Conservation (phyloP, 2,797 vertebrate species). For the Lacerta viridis region DNA sequence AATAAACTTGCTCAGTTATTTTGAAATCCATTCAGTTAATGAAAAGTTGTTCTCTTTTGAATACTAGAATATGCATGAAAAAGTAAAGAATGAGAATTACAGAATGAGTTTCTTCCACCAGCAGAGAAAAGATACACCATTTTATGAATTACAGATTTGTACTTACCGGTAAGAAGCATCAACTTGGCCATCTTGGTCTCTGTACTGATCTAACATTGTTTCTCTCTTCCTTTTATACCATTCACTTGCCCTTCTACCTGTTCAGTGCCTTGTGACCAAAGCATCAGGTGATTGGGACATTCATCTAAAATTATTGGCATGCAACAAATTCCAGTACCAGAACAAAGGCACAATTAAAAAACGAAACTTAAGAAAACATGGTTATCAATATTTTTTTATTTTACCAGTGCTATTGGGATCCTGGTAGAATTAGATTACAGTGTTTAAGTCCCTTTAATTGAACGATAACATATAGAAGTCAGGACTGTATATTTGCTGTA, state of each 20-base stretch:
- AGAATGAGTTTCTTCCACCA: rapidly evolving
- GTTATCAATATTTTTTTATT: conserved; percentile 11
- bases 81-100: background rate
- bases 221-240: conserved; percentile 16
- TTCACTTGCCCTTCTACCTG: background rate
- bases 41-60: background rate
- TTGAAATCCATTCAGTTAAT: background rate
- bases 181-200: conserved; percentile 71
- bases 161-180: conserved; percentile 67
- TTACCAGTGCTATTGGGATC: rapidly evolving
- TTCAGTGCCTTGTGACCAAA: background rate
- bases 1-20: background rate
- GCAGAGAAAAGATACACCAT: background rate
- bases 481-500: background rate
- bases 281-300: background rate
- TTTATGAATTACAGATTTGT: background rate
- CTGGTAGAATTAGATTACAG: background rate
- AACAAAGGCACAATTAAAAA: background rate
- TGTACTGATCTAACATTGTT: conserved; percentile 28
- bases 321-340: background rate
- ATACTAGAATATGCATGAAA: background rate
- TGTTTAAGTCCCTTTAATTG: background rate
- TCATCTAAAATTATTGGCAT: background rate
- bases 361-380: background rate
- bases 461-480: background rate